These are phyloP conservation scores for Napeogenes inachia DNA, from an alignment of 2,888 invertebrate genomes.

Conservation along the genomic window DNA sequence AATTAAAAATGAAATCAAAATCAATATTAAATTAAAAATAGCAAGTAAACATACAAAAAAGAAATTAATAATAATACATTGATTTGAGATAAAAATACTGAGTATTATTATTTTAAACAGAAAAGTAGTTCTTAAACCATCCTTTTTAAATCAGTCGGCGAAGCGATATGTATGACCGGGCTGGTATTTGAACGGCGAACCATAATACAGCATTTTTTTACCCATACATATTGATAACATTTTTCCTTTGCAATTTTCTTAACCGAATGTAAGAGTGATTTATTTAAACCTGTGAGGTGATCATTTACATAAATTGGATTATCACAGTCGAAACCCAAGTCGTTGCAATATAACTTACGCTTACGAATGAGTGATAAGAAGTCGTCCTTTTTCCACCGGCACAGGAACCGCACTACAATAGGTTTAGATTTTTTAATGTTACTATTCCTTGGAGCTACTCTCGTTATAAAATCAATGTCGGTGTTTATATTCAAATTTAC, in stretches of 20 bases:
- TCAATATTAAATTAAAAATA: no score
- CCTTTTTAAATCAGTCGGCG: slow-evolving; percentile 7
- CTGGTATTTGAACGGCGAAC: slow-evolving; percentile 6
- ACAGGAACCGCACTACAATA: slow-evolving; percentile 4
- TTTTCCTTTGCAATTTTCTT: background rate
- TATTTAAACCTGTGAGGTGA: slow-evolving; percentile 1
- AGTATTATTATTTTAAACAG: background rate
- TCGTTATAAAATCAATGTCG: background rate
- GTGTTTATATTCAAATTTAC: background rate
- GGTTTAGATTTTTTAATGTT: slow-evolving; percentile 10
- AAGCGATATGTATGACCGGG: slow-evolving; percentile 3
- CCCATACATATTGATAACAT: slow-evolving; percentile 6
- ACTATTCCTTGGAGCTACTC: background rate
- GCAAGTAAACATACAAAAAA: background rate
- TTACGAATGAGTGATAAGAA: background rate
- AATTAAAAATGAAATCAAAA: no score
- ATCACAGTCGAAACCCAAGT: background rate
- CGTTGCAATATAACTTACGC: background rate
- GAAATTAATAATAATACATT: background rate
- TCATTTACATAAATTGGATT: slow-evolving; percentile 7
- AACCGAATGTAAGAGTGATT: background rate
- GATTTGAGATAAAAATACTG: no score
- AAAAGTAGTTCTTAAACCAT: slow-evolving; percentile 5
- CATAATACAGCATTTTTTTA: slow-evolving; percentile 9
- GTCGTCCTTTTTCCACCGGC: slow-evolving; percentile 8